Base-by-base conservation (phyloP, 2,113 vertebrate genomes). In the Clinocottus analis region DNA sequence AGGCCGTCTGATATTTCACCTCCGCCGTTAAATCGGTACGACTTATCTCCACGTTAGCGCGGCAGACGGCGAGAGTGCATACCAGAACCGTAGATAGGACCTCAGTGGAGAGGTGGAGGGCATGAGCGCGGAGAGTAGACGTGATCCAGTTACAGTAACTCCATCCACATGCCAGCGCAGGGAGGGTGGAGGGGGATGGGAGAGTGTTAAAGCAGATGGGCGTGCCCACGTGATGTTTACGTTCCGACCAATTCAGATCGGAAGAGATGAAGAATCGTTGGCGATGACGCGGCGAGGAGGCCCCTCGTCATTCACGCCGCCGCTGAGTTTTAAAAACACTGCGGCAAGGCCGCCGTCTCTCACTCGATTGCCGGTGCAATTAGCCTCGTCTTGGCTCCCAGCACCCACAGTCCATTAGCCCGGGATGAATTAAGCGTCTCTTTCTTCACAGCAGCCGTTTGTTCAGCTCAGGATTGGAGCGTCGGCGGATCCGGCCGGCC, bases 131-230 rank as follows among this genome's bases (percentile, higher is more conserved):
- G 68, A 67, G 75, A 61, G 53, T 13, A 25, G 55, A 75, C 14
- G 4, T 71, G 76, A 73, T 69, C 71, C 65, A 59, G 70, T 91
- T 90, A 53, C 86, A 53, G 86, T 87, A 90, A 91, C 76, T 67
- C 56, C 82, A 74, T 77, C 85, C 84, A 72, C 77, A 85, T 85
- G 65, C 62, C 82, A 75, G 27, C 65, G 60, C 33, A 53, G 63
- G 39, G 33, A 16, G n/a, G n/a, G n/a, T n/a, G n/a, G n/a, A n/a
- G n/a, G n/a, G n/a, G n/a, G n/a, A n/a, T n/a, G n/a, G n/a, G n/a
- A 23, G 58, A 86, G 83, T 23, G 51, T 65, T 67, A 45, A 75
- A 90, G 77, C 83, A 90, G 78, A 87, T 85, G 87, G 14, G 29
- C 16, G 10, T 7, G 33, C 49, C 29, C 19, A 68, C 31, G 35